These are phyloP conservation scores for Halichoeres trimaculatus DNA, from an alignment of 2,113 vertebrate genomes.

Conservation along the genomic window DNA sequence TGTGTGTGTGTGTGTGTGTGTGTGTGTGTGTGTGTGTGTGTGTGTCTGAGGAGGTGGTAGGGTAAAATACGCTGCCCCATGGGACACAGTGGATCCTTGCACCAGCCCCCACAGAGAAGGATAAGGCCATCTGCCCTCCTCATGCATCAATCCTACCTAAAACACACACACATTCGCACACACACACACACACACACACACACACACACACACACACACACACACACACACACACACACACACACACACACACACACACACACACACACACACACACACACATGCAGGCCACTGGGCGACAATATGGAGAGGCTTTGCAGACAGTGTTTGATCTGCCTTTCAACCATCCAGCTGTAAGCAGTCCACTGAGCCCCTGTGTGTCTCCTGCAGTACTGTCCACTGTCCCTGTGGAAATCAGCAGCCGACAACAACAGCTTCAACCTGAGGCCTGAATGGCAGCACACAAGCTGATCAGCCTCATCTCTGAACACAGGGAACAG, in stretches of 20 bases:
- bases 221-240: conserved; percentile 41
- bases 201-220: conserved; percentile 50
- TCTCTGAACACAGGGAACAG: conserved; percentile 1
- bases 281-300: conserved; percentile 32
- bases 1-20: too few species aligned
- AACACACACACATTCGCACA: conserved; percentile 52
- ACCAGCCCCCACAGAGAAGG: conserved; percentile 75
- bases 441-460: conserved; percentile 48
- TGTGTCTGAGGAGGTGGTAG: not conserved
- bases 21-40: not conserved
- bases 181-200: conserved; percentile 44
- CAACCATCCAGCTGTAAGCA: conserved; percentile 69
- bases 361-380: conserved; percentile 53
- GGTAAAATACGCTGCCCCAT: conserved; percentile 67
- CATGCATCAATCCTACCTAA: conserved; percentile 67
- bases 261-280: conserved; percentile 43
- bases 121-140: conserved; percentile 80
- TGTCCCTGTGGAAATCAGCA: conserved; percentile 77
- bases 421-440: conserved; percentile 58
- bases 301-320: conserved; percentile 76
- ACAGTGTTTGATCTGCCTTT: conserved; percentile 80
- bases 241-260: conserved; percentile 50
- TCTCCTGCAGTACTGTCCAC: conserved; percentile 61
- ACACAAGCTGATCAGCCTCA: conserved; percentile 60
- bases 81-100: conserved; percentile 75